phyloP scores from a whole-genome alignment of 2,797 vertebrate genomes.

The Sphenodon punctatus region DNA sequence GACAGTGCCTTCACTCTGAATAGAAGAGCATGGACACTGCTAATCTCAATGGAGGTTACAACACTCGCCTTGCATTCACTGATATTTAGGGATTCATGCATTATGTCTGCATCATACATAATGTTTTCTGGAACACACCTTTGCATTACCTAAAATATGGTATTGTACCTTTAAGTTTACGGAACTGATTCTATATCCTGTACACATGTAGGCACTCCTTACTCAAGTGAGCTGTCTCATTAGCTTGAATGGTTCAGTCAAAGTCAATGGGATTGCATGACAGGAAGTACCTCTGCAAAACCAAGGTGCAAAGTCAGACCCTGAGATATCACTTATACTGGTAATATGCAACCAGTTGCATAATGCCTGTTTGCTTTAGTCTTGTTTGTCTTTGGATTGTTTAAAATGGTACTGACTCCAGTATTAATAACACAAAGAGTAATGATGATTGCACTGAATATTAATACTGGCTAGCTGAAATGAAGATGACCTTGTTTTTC shows the following conservation, averaged over 20 bases:
- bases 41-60: not conserved
- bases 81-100: not conserved
- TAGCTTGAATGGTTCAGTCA: not conserved
- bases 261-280: not conserved
- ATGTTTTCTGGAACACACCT: not conserved
- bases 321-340: not conserved
- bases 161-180: not conserved
- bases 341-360: not conserved
- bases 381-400: not conserved
- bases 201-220: not conserved
- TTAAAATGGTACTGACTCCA: not conserved
- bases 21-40: not conserved
- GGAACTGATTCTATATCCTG: not conserved
- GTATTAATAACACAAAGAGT: constrained; percentile 9
- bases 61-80: not conserved
- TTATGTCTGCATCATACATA: not conserved
- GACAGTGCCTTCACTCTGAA: not conserved
- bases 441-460: not conserved
- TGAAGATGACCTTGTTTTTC: not conserved
- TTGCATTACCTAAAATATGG: not conserved
- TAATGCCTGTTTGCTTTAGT: not conserved
- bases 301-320: not conserved
- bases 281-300: not conserved
- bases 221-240: accelerated
- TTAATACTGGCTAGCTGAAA: not conserved